Conservation (phyloP, 1,140 invertebrate genomes). For the Caenorhabditis inopinata region DNA sequence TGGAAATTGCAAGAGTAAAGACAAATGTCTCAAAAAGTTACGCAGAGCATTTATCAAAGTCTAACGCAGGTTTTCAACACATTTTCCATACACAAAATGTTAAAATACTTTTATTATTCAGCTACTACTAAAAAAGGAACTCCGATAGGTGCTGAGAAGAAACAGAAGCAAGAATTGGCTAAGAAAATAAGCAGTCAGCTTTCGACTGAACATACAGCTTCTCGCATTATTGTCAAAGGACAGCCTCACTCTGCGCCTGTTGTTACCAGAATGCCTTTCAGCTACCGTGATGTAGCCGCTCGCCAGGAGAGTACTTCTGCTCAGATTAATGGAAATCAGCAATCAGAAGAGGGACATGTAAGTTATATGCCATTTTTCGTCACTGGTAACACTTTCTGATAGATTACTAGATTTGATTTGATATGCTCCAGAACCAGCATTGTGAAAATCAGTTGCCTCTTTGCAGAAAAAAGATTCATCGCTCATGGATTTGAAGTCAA, state of each 20-base stretch:
- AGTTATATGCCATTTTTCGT: not conserved
- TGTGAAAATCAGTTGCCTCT: not conserved
- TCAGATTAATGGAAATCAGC: not conserved
- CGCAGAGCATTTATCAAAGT: slow-evolving; percentile 4
- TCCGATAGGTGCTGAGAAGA: not conserved
- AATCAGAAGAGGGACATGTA: not conserved
- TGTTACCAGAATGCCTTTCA: slow-evolving; percentile 33
- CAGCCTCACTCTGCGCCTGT: slow-evolving; percentile 37
- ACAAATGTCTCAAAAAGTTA: not conserved
- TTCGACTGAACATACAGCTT: not conserved
- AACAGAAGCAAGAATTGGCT: not conserved
- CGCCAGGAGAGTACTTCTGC: not conserved
- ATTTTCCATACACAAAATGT: not conserved
- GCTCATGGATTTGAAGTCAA: not conserved
- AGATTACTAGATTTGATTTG: too few species aligned
- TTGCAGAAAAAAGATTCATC: not conserved
- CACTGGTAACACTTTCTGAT: too few species aligned
- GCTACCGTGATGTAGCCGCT: slow-evolving; percentile 37
- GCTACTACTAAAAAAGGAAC: not conserved
- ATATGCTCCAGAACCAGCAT: too few species aligned
- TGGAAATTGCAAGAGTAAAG: not conserved
- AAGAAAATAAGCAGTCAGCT: not conserved
- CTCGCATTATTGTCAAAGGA: not conserved
- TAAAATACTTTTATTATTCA: not conserved
- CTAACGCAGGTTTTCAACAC: not conserved